A percentile compares a stretch with the other conserved stretches of the same genome.
phyloP scores from a whole-genome alignment of 2,797 vertebrate genomes.

The Hydrophis major region DNA sequence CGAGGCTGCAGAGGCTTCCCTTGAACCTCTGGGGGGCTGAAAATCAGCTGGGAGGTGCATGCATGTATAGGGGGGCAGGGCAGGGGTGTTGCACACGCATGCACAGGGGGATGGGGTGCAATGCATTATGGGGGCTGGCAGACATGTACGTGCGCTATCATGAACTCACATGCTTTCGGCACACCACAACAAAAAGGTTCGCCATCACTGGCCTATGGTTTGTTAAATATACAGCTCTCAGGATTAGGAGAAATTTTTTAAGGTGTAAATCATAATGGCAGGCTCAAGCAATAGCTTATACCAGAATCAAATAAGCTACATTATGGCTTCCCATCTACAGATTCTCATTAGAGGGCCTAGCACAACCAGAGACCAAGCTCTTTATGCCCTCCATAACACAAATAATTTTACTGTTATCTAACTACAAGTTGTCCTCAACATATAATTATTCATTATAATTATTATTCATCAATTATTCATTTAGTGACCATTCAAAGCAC shows the following conservation, averaged over 20 bases:
- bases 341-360: not conserved
- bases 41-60: too few species aligned
- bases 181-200: too few species aligned
- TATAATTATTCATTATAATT: not conserved
- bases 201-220: too few species aligned
- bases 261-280: not conserved
- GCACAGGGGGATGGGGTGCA: too few species aligned
- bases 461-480: not conserved
- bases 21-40: too few species aligned
- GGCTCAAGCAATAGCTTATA: not conserved
- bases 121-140: too few species aligned
- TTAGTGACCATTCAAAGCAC: not conserved
- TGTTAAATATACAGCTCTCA: not conserved
- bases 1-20: too few species aligned
- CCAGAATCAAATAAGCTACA: not conserved
- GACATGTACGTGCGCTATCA: too few species aligned
- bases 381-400: not conserved
- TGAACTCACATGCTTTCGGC: too few species aligned
- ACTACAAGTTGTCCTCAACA: not conserved
- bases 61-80: too few species aligned
- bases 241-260: not conserved
- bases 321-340: not conserved
- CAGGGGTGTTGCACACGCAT: too few species aligned
- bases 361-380: not conserved
- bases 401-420: not conserved